A percentile compares a stretch with the other conserved stretches of the same genome.
phyloP scores from a whole-genome alignment of 1,140 invertebrate species.

The Solenopsis fugax region DNA sequence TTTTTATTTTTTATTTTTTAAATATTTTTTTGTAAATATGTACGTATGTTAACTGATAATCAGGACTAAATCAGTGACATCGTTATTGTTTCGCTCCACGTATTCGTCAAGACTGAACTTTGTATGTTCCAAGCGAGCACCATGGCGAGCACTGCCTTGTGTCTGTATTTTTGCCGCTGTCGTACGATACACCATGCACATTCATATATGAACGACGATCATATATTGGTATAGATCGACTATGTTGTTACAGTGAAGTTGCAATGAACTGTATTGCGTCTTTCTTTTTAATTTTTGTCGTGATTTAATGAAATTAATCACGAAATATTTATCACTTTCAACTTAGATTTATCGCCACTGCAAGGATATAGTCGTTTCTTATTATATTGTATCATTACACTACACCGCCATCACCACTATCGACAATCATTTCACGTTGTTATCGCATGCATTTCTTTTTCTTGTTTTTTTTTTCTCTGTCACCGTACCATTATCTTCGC shows the following conservation, averaged over 20 bases:
- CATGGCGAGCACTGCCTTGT: slow-evolving; percentile 64
- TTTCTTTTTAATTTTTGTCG: background rate
- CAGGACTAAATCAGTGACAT: slow-evolving; percentile 65
- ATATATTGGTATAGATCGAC: slow-evolving; percentile 46
- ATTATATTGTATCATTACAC: slow-evolving; percentile 64
- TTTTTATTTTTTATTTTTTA: slow-evolving; percentile 50
- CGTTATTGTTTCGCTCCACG: slow-evolving; percentile 60
- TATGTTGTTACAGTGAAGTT: slow-evolving; percentile 48
- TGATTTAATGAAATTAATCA: background rate
- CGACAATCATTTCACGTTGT: slow-evolving; percentile 76
- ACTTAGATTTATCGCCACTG: slow-evolving; percentile 52
- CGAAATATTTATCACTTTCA: background rate
- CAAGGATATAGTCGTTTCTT: slow-evolving; percentile 45
- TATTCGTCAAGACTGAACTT: slow-evolving; percentile 64
- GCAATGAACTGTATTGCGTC: background rate
- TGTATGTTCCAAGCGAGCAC: slow-evolving; percentile 65
- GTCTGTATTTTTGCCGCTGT: slow-evolving; percentile 70
- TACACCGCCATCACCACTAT: slow-evolving; percentile 53
- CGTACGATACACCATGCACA: slow-evolving; percentile 59
- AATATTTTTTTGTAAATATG: slow-evolving; percentile 66
- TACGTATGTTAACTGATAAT: slow-evolving; percentile 59
- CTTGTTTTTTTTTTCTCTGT: slow-evolving; percentile 82
- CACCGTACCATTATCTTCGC: slow-evolving; percentile 81
- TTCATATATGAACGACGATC: slow-evolving; percentile 61
- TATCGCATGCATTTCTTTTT: slow-evolving; percentile 80